Evolutionary conservation across 2,888 invertebrate genomes (phyloP).

Genomic region (Sinohyriopsis cumingii): DNA sequence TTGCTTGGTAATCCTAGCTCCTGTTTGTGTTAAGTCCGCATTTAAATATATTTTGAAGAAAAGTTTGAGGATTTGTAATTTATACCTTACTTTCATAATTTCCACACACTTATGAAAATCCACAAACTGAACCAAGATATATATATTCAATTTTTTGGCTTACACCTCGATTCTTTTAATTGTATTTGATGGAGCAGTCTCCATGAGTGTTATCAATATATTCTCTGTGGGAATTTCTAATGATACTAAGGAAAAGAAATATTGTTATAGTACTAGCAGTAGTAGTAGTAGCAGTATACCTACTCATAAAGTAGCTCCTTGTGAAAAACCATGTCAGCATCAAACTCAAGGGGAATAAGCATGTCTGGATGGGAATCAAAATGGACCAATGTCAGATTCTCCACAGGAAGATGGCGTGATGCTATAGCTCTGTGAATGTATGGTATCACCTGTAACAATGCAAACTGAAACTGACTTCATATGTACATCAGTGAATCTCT

Average conservation of each 20-base stretch:
- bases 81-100: neutral
- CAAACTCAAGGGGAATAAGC: constrained; percentile 85
- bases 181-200: no score
- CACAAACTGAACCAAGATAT: no score
- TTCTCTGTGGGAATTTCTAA: no score
- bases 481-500: no score
- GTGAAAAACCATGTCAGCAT: constrained; percentile 83
- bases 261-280: no score
- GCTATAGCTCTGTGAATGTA: constrained; percentile 70
- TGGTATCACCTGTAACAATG: constrained; percentile 60
- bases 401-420: constrained; percentile 84
- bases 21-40: no score
- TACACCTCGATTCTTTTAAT: no score
- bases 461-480: neutral
- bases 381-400: constrained; percentile 84
- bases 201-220: no score
- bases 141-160: no score
- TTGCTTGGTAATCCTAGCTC: no score
- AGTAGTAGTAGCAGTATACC: constrained; percentile 7
- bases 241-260: no score
- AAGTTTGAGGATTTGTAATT: neutral
- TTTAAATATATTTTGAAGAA: no score
- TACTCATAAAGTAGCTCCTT: constrained; percentile 76
- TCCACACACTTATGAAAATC: neutral
- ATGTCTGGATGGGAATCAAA: constrained; percentile 95